Base-by-base conservation (phyloP, 1,140 invertebrate genomes). In the Arion vulgaris region DNA sequence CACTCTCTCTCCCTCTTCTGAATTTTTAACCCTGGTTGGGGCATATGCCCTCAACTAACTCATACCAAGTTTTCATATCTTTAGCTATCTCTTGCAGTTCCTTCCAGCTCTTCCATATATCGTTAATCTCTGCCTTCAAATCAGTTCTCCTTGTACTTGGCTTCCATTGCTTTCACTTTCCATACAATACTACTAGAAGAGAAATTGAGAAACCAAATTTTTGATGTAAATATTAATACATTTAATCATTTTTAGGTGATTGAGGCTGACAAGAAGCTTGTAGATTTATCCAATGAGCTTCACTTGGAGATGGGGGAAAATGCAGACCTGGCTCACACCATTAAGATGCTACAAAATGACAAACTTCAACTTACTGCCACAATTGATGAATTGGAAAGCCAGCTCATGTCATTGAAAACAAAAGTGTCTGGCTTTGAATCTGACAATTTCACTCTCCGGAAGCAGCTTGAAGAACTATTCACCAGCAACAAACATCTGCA, bases 211-310 rank as follows among this genome's bases (percentile, higher is more conserved):
- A n/a, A n/a, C n/a, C n/a, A n/a, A n/a, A n/a, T n/a, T n/a, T n/a
- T n/a, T n/a, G n/a, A n/a, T n/a, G n/a, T n/a, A n/a, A n/a, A n/a
- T n/a, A n/a, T n/a, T n/a, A n/a, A n/a, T n/a, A n/a, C 34, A 57
- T 57, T 4, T 57, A 4, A 4, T 57, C 7, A 19, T 57, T 23
- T 57, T n/a, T n/a, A 57, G 53, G 19, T 57, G 45, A 89, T 90
- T 76, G 91, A 92, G 82, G 86, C 83, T 83, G 89, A 91, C 76
- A 89, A 86, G 76, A 90, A 88, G 84, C 85, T 91, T 26, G 85
- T 86, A 57, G 89, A 91, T 39, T 32, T 91, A 66, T 86, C 82
- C 39, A 89, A 92, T 17, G 89, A 91, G 72, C 77, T 88, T n/a
- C 86, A 90, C 74, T 78, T 84, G 71, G 87, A 89, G 80, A 83